phyloP scores from a whole-genome alignment of 2,797 vertebrate genomes.

The Thalassophryne amazonica region DNA sequence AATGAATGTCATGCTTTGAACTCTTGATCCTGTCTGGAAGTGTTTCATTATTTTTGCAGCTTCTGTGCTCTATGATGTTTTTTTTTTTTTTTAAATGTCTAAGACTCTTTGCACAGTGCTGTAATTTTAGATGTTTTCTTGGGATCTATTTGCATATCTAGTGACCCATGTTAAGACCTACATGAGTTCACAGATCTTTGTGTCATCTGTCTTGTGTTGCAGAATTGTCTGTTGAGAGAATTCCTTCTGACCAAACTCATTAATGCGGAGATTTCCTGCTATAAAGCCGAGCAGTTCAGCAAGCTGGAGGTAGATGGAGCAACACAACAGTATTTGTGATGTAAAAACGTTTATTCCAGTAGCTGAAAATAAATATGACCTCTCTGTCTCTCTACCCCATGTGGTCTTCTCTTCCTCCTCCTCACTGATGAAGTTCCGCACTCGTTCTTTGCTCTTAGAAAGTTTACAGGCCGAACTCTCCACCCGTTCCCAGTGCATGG shows the following conservation, averaged over 20 bases:
- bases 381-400: background rate
- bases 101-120: too few relatives aligned
- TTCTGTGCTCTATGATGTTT: too few relatives aligned
- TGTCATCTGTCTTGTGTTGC: constrained; percentile 5
- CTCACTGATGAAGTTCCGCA: constrained; percentile 67
- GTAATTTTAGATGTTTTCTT: too few relatives aligned
- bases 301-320: constrained; percentile 61
- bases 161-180: too few relatives aligned
- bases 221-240: constrained; percentile 71
- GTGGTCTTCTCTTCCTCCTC: background rate
- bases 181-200: background rate
- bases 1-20: too few relatives aligned
- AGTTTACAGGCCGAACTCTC: constrained; percentile 73
- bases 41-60: too few relatives aligned
- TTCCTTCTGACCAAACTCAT: constrained; percentile 82
- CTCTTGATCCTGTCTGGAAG: too few relatives aligned
- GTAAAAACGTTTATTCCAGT: too few relatives aligned
- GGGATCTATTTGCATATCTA: too few relatives aligned
- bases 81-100: too few relatives aligned
- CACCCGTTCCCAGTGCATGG: constrained; percentile 77
- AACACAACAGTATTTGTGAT: too few relatives aligned
- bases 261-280: constrained; percentile 82
- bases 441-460: constrained; percentile 78
- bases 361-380: background rate
- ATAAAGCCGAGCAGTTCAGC: constrained; percentile 77